phyloP scores from a whole-genome alignment of 2,113 vertebrate genomes.

The Willisornis vidua region DNA sequence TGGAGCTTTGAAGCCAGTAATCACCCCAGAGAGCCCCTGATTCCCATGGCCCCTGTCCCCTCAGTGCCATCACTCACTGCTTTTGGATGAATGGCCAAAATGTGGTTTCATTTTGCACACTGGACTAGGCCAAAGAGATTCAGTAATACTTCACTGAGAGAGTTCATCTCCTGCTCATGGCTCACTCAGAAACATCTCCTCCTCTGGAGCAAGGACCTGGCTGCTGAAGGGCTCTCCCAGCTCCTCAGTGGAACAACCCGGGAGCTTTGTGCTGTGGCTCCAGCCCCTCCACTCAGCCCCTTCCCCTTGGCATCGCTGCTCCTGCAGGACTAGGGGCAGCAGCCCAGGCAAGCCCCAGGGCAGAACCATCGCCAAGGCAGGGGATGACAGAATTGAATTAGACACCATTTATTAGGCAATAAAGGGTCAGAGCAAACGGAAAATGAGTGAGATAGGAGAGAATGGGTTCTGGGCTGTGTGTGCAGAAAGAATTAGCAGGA shows the following conservation, averaged over 20 bases:
- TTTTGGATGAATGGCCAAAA: neutral
- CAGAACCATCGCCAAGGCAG: fast-evolving
- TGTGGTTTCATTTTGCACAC: neutral
- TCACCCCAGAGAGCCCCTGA: neutral
- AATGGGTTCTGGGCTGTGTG: neutral
- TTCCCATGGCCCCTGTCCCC: neutral
- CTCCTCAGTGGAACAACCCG: neutral
- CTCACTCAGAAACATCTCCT: neutral
- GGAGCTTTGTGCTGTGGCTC: neutral
- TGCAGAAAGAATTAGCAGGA: neutral
- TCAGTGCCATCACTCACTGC: neutral
- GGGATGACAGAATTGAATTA: neutral
- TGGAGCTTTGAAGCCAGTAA: neutral
- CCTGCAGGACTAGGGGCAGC: neutral
- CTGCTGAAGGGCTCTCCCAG: neutral
- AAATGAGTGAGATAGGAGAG: neutral
- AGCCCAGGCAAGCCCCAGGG: neutral
- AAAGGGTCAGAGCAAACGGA: neutral
- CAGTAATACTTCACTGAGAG: neutral
- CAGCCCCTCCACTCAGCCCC: neutral
- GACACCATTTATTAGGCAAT: neutral
- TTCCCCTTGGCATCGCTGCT: fast-evolving
- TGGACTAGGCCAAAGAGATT: neutral
- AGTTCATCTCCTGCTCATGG: neutral
- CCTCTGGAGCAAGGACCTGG: neutral